Evolutionary conservation across 2,113 vertebrate genomes (phyloP), one percentile per base, ranked within the genome.

Genomic region (Sinocyclocheilus grahami): DNA sequence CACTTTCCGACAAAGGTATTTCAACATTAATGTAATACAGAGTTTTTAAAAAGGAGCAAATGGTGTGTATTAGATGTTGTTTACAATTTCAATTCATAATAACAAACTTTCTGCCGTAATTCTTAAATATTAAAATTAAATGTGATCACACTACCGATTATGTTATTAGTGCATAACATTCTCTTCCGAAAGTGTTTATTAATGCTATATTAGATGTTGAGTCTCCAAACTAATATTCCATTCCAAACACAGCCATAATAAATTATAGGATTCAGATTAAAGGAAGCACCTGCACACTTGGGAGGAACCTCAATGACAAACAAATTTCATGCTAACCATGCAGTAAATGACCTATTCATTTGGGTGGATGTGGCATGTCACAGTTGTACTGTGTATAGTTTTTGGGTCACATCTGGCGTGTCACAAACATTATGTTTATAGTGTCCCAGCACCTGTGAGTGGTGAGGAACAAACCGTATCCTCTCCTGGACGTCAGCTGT

Each of bases 401-500:
- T 27, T 27, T 30, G 75, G 75, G 76, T 62, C 58, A 63, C 78
- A 80, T 37, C 78, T 80, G 78, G 58, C 78, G 1, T 24, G 33
- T 22, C 55, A 63, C 58, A 42, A 46, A 80, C 13, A 4, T 63
- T 46, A 63, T 63, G 58, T 80, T 80, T 63, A 62, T 16, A 37
- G 69, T 1, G 33, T 62, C 48, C 4, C 33, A 74, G 79, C 87
- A 42, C 63, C 72, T 39, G 16, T 18, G 37, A 53, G 14, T 5
- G 5, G 11, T 8, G 48, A 39, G 78, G 22, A 80, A 14, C 78
- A 14, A 39, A 46, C 20, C 37, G 30, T 78, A 78, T 78, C 53
- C 72, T 78, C 79, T 51, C 42, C 77, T 82, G 55, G 89, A 84
- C 86, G 78, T 82, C 62, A 20, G 27, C 84, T 77, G 53, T 85